phyloP scores from a whole-genome alignment of 2,113 vertebrate genomes.

The Meriones unguiculatus region DNA sequence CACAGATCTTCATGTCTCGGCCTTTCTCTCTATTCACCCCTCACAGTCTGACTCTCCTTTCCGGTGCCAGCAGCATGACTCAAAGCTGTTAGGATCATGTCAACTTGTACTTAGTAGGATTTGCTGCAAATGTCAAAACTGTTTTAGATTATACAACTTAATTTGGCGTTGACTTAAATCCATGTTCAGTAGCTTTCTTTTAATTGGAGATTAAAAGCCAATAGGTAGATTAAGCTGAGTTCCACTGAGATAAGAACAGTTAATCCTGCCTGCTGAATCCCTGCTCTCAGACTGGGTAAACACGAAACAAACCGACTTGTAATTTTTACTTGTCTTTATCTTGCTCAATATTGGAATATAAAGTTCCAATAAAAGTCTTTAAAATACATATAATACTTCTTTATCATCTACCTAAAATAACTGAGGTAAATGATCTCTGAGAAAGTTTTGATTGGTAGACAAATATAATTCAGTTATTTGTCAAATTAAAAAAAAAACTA shows the following conservation, averaged over 20 bases:
- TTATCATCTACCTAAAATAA: neutral
- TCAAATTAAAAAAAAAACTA: neutral
- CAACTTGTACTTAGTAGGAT: neutral
- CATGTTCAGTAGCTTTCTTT: constrained; percentile 32
- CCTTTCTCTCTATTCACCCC: neutral
- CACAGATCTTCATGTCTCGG: neutral
- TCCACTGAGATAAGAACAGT: constrained; percentile 22
- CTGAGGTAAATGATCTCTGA: neutral
- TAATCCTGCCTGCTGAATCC: neutral
- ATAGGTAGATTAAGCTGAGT: constrained; percentile 26
- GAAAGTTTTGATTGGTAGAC: neutral
- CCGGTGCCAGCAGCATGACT: neutral
- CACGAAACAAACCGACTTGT: neutral
- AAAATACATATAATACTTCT: constrained; percentile 2
- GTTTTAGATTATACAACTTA: neutral
- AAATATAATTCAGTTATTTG: neutral
- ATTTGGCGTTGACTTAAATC: neutral
- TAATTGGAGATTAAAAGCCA: constrained; percentile 56
- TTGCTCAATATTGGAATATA: neutral
- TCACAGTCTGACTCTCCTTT: neutral
- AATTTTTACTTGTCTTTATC: neutral
- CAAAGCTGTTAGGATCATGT: neutral
- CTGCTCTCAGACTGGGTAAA: neutral
- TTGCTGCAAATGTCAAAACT: neutral
- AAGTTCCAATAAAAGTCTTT: neutral